Evolutionary conservation across 2,113 vertebrate species (phyloP), one percentile per base, ranked within the genome.

Genomic region (Cheilinus undulatus): DNA sequence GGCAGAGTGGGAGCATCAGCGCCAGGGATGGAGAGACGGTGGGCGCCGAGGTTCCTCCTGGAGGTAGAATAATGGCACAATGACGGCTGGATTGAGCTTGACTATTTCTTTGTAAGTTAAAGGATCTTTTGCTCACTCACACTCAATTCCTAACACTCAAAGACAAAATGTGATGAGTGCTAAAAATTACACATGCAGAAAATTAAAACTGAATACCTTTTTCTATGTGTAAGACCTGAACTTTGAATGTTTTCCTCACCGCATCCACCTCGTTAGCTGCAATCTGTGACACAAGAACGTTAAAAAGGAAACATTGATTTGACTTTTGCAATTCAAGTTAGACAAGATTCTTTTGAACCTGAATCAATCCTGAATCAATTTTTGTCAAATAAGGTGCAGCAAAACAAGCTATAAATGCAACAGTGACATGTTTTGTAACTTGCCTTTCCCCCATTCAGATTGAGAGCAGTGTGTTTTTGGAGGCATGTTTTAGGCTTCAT

Each of bases 181-280:
- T 15, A 42, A 42, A 15, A 19, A 15, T 15, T 3, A 42, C 4
- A 40, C 5, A 6, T 5, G 5, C 32, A 34, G 5, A 34, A 34
- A 40, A 42, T 19, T 19, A 15, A 42, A 17, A 15, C 17, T 19
- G 0, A 17, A 17, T 42, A 93, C 93, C 89, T 89, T 74, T 78
- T 2, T 63, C 50, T 14, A n/a, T 26, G 5, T 2, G 49, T 38
- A 14, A 7, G 17, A 94, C 82, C 4, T 80, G 69, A 61, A 95
- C 53, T 11, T n/a, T 64, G 46, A 95, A 94, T 4, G n/a, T 73
- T 80, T 88, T 93, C 32, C 92, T 92, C 42, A 94, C 89, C 2
- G 94, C 90, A 68, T 95, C 93, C 36, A 91, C 57, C 62, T 91
- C 68, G 7, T 95, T 86, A 11, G 93, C 93, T 32, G 93, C 93